Base-by-base conservation (phyloP, 2,888 invertebrate species). In the Gymnocheta viridis region DNA sequence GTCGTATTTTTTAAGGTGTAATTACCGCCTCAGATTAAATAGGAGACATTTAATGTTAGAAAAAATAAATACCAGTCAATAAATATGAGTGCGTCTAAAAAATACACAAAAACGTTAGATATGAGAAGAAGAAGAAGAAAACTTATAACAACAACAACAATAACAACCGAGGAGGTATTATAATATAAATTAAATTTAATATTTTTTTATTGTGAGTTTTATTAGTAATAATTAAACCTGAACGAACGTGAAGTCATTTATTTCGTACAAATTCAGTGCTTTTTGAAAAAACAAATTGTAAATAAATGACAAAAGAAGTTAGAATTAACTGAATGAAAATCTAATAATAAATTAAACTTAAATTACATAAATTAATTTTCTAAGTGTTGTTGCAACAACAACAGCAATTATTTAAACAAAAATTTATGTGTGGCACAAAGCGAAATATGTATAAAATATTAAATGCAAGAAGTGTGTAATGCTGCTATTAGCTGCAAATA, bases 151-250 rank as follows among this genome's bases (percentile, higher is more conserved):
- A 35, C 44, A 58, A 58, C n/a, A 77, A 51, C 9, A 22, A 76
- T 35, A 22, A 54, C 41, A 10, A 24, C 9, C 12, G 14, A 35
- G 22, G 14, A 41, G 24, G 22, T 60, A 32, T 70, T 70, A 78
- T 9, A 54, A 78, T 78, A 54, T 49, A 44, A 60, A 32, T 70
- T 51, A 29, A 67, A 77, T 35, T 73, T 56, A 58, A 58, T 77
- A 14, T 38, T 54, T 44, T 58, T 49, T 44, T 72, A 49, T 51
- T 51, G 41, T 29, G 22, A 64, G 44, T 58, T 24, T 64, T 62
- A 58, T 74, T 67, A 74, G 73, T 60, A 67, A 60, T 60, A 73
- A 51, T 69, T 67, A 60, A 73, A 62, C 60, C 22, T 38, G 22
- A 74, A 67, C 41, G 22, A 74, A 67, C 41, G 74, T 62, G 67